These are phyloP conservation scores for Micromussa lordhowensis DNA, from an alignment of 92 coral and sea anemone genomes.

Conservation along the genomic window DNA sequence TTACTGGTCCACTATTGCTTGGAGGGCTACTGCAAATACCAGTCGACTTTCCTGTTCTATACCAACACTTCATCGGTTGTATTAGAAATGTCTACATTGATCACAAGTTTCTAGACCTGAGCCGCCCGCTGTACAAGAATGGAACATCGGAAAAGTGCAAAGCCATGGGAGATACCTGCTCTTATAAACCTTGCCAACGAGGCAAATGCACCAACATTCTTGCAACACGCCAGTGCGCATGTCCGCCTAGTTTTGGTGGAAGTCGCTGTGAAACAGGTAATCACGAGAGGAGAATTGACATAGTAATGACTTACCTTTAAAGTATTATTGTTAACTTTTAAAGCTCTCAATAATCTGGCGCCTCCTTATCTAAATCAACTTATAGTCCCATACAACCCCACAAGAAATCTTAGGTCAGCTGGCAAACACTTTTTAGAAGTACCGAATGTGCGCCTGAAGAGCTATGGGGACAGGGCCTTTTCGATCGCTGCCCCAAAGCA, in stretches of 20 bases:
- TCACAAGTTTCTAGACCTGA: slow-evolving; percentile 81
- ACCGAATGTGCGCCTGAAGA: too few relatives aligned
- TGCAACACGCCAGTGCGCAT: slow-evolving; percentile 68
- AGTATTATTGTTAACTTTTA: too few relatives aligned
- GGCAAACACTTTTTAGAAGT: too few relatives aligned
- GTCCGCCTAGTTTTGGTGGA: slow-evolving; percentile 85
- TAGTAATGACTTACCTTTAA: not conserved
- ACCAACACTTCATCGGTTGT: slow-evolving; percentile 79
- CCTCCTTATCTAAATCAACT: too few relatives aligned
- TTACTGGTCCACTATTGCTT: slow-evolving; percentile 86
- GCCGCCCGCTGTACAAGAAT: slow-evolving; percentile 61
- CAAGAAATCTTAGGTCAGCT: too few relatives aligned
- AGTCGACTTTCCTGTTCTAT: slow-evolving; percentile 62
- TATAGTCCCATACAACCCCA: too few relatives aligned
- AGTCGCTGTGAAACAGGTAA: slow-evolving; percentile 83
- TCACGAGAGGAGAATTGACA: not conserved
- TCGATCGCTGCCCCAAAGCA: too few relatives aligned
- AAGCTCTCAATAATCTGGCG: too few relatives aligned
- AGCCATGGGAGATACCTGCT: slow-evolving; percentile 72
- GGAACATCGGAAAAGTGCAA: slow-evolving; percentile 78
- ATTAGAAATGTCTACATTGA: slow-evolving; percentile 78
- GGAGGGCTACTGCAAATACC: slow-evolving; percentile 79
- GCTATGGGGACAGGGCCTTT: too few relatives aligned
- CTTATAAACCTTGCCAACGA: slow-evolving; percentile 73
- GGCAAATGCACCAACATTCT: slow-evolving; percentile 81